Evolutionary conservation across 2,888 invertebrate genomes (phyloP), one percentile per base, ranked within the genome.

Genomic region (Athetis lepigone): DNA sequence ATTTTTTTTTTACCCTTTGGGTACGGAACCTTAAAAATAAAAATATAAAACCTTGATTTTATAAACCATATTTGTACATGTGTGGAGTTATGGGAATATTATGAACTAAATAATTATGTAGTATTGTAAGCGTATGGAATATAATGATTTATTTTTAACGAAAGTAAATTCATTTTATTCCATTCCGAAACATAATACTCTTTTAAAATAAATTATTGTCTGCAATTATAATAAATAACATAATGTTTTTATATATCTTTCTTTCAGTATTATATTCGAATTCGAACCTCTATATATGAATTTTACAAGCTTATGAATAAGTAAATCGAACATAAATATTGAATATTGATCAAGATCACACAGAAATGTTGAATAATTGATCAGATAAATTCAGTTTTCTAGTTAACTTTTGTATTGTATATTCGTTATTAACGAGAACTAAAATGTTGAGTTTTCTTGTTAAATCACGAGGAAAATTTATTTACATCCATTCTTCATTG

Each of bases 331-430:
- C 7, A 18, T 23, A 52, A 33, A 25, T 33, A 47, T 29, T 23
- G 37, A 25, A 67, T 19, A 33, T 25, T 69, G 33, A 69, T 45
- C 16, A 56, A 37, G 8, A 33, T n/a, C 25, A 47, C 25, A 29
- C n/a, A 33, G 8, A 36, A 2, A 19, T 19, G 6, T 19, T 40
- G 19, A 42, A 66, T 56, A 25, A 46, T 36, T 46, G 16, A 40
- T 40, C 29, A 21, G 29, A 42, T 18, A 25, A 33, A 33, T 43
- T 5, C 11, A 21, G 16, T 21, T 40, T 64, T 68, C 37, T 33
- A 8, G 8, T 25, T 46, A 46, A 7, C 13, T 18, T n/a, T 2
- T 58, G 33, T 46, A 18, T 2, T 58, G 33, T 46, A n/a, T n/a
- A 13, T 33, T 58, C 4, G 11, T 21, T 6, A 40, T 47, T 69